Evolutionary conservation across 2,113 vertebrate genomes (phyloP), one percentile per base, ranked within the genome.

Genomic region (Callaeas wilsoni): DNA sequence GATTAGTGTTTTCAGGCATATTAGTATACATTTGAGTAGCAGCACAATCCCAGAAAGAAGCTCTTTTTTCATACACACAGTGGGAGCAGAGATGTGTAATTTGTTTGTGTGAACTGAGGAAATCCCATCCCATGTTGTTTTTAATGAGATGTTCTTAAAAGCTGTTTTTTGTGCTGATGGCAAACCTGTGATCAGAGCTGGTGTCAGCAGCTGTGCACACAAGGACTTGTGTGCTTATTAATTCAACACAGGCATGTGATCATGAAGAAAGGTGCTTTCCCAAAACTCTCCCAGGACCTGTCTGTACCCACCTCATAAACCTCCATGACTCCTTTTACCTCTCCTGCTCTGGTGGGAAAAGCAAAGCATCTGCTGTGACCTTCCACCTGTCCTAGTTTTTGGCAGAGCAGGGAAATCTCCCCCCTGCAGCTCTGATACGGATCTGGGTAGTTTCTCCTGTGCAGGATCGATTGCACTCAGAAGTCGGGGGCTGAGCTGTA

Each of bases 291-390:
- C 33, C 50, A 59, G 69, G 57, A 64, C 33, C 7, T 3, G 1
- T 35, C 37, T 0, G 0, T 9, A 4, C 12, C 42, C 33, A 35
- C 8, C 42, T 70, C 2, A 1, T 22, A 46, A 60, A 70, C 17
- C 41, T 52, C 84, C 4, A 4, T 0, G 1, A 10, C 13, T 78
- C 44, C 39, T 5, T 68, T 59, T 46, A 23, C n/a, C 8, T 42
- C 53, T 60, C 15, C 42, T 71, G 35, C 30, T 56, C 20, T 4
- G 12, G 9, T 50, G 35, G 30, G 73, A 50, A 91, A 91, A 67
- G 32, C 47, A 70, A 57, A 87, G 68, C 12, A 10, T 32, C 44
- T 49, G 47, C 2, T 4, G 33, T 87, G 84, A 79, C 56, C 50
- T 91, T 67, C 73, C 44, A 49, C 59, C 52, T 67, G 68, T 33